Evolutionary conservation across 92 coral and sea anemone species (phyloP), one percentile per base, ranked within the genome.

Genomic region (Pocillopora meandrina): DNA sequence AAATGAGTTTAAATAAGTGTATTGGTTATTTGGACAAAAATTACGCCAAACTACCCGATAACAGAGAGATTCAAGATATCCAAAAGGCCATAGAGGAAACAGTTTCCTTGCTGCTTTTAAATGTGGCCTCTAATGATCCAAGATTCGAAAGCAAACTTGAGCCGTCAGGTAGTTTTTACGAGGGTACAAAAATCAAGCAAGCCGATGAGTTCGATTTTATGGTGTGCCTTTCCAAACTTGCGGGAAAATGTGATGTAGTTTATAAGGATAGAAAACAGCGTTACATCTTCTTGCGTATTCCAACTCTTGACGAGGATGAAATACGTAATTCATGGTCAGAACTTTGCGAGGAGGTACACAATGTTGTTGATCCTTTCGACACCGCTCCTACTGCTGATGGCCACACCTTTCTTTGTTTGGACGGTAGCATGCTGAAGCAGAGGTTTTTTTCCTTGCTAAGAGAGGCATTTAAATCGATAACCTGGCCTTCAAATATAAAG

Each of bases 121-220:
- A 12, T 42, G 72, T 82, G 49, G 71, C 71, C 7, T 20, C 78
- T 61, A 47, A 5, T 20, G 86, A 82, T 65, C 72, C 10, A 21
- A 82, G 86, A 42, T 82, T 82, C 79, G 71, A 47, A 18, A 7
- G 61, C 73, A 82, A 72, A 61, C 52, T 73, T 21, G 61, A 62
- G 33, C 79, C 56, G 12, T 64, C 80, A 9, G 80, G 86, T 2
- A 83, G 86, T 47, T 83, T 83, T 61, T 42, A 42, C 52, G 52
- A 42, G 52, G 86, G 86, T 16, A 83, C 86, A 9, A 82, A 82
- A 66, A 82, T 82, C 31, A 61, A 55, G 5, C 35, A 73, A 2
- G 42, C 62, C 64, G 79, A 73, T 33, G 86, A 82, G 61, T 82
- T 82, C 64, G 86, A 82, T 74, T 82, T 62, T 56, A 74, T 82